Evolutionary conservation across 2,113 vertebrate species (phyloP).

Genomic region (Trogon melanurus): DNA sequence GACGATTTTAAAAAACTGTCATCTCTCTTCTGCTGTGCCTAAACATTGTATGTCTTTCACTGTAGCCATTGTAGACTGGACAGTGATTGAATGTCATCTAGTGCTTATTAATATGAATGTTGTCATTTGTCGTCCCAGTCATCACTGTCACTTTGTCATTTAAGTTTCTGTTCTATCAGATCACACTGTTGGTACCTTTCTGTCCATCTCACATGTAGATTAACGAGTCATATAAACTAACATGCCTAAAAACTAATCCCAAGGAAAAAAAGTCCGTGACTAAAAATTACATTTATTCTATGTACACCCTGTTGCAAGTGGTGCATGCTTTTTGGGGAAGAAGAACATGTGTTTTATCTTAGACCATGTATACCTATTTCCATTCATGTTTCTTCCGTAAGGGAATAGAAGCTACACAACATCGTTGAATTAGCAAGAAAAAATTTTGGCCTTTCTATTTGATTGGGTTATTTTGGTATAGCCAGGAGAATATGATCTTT

Average conservation of each 20-base stretch:
- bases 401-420: background rate
- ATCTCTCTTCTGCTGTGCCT: constrained; percentile 9
- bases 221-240: background rate
- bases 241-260: background rate
- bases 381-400: background rate
- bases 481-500: background rate
- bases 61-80: constrained; percentile 44
- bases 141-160: constrained; percentile 72
- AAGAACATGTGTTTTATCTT: background rate
- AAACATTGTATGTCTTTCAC: constrained; percentile 53
- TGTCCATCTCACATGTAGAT: background rate
- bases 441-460: background rate
- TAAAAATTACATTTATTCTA: background rate
- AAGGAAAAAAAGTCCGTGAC: background rate
- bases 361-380: background rate
- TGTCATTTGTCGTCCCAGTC: constrained; percentile 74
- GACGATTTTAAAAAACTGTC: constrained; percentile 39
- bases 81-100: constrained; percentile 70
- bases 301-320: background rate
- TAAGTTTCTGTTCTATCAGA: constrained; percentile 46
- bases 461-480: background rate
- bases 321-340: background rate
- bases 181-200: background rate
- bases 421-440: background rate
- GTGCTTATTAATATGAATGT: constrained; percentile 66